A percentile compares a stretch with the other conserved stretches of the same genome.
Evolutionary conservation across 2,113 vertebrate species (phyloP).

Genomic region (Megaceryle maxima): DNA sequence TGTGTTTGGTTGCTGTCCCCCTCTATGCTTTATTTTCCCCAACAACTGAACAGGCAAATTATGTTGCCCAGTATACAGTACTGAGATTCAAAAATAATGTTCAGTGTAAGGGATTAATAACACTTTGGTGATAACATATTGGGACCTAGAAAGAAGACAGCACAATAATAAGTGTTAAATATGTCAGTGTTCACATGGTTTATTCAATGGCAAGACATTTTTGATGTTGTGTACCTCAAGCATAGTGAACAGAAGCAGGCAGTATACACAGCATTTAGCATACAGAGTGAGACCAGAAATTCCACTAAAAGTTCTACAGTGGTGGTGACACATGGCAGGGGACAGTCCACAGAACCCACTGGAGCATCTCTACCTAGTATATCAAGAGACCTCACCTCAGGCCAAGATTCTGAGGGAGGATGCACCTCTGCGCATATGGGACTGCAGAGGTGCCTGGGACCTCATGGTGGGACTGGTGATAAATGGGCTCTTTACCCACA

Average conservation of each 20-base stretch:
- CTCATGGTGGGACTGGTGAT: background rate
- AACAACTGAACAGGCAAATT: background rate
- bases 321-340: background rate
- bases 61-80: background rate
- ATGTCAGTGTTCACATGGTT: accelerated
- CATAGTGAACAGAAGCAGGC: background rate
- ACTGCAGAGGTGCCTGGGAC: background rate
- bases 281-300: background rate
- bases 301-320: background rate
- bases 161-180: background rate
- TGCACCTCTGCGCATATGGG: background rate
- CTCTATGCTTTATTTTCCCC: background rate
- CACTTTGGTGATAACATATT: background rate
- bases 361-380: background rate
- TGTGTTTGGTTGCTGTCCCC: background rate
- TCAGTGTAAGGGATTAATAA: background rate
- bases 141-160: background rate
- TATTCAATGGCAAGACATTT: background rate
- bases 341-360: background rate
- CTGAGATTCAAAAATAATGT: background rate
- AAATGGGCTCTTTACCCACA: background rate
- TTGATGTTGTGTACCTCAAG: background rate
- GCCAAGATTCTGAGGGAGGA: background rate
- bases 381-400: background rate
- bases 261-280: background rate